Conservation (phyloP, 2,113 vertebrate species). For the Rynchops niger region DNA sequence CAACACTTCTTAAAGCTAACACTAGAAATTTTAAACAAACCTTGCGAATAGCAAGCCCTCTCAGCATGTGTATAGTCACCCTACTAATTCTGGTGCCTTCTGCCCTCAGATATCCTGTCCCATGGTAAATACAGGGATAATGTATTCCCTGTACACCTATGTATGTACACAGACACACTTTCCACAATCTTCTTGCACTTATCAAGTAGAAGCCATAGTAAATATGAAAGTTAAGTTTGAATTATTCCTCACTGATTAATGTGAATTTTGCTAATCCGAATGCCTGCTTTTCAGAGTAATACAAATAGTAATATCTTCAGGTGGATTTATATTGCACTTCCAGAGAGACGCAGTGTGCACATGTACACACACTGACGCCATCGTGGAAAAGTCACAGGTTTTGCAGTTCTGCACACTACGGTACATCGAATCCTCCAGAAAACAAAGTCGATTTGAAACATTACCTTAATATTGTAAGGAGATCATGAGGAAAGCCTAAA, state of each 20-base stretch:
- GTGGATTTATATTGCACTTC: neutral
- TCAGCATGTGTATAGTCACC: neutral
- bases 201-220: neutral
- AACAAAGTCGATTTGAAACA: neutral
- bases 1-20: neutral
- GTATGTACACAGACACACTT: neutral
- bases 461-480: neutral
- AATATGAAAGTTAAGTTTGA: neutral
- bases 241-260: neutral
- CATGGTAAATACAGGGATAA: neutral
- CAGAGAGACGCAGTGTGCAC: rapidly evolving
- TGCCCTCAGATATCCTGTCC: neutral
- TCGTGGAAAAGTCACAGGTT: neutral
- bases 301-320: neutral
- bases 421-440: neutral
- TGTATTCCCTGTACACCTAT: rapidly evolving
- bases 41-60: neutral
- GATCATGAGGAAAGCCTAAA: neutral
- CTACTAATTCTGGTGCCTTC: neutral
- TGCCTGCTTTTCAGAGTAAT: neutral
- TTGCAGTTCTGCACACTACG: neutral
- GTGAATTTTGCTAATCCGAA: too few relatives aligned
- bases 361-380: neutral
- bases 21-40: neutral
- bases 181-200: neutral